Evolutionary conservation across 1,140 invertebrate species (phyloP).

Genomic region (Drosophila teissieri): DNA sequence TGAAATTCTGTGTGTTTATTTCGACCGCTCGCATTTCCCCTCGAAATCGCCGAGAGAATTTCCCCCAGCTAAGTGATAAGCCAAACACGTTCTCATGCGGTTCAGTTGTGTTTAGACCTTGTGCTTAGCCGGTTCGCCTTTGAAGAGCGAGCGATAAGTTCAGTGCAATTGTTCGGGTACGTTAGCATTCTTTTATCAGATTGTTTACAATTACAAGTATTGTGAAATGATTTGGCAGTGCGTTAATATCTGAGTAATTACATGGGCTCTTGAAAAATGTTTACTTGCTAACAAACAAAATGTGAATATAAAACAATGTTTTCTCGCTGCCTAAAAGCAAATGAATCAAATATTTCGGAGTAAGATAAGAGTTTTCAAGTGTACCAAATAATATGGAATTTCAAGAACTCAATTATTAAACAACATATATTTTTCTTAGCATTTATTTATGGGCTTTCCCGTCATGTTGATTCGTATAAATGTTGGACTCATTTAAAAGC

Average conservation of each 20-base stretch:
- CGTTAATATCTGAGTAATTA: too few species aligned
- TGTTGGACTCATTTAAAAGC: conserved; percentile 2
- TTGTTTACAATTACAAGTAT: conserved; percentile 5
- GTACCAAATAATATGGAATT: neutral
- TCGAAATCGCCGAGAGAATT: neutral
- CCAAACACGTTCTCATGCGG: conserved; percentile 20
- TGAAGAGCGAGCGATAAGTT: conserved; percentile 7
- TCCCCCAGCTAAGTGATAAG: conserved; percentile 27
- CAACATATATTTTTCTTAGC: neutral
- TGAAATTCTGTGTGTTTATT: conserved; percentile 13
- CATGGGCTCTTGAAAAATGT: too few species aligned
- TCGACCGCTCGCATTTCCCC: neutral
- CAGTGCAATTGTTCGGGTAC: neutral
- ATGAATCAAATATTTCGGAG: too few species aligned
- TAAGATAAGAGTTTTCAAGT: too few species aligned
- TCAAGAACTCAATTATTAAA: neutral
- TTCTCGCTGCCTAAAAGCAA: neutral
- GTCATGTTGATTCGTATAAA: neutral
- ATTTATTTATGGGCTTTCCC: neutral
- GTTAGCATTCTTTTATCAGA: neutral
- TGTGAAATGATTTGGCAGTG: conserved; percentile 5
- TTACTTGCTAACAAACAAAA: too few species aligned
- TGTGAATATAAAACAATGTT: too few species aligned
- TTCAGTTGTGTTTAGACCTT: conserved; percentile 46
- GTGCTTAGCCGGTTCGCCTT: conserved; percentile 44